phyloP scores from a whole-genome alignment of 2,113 vertebrate species.

The Pseudopodoces humilis region DNA sequence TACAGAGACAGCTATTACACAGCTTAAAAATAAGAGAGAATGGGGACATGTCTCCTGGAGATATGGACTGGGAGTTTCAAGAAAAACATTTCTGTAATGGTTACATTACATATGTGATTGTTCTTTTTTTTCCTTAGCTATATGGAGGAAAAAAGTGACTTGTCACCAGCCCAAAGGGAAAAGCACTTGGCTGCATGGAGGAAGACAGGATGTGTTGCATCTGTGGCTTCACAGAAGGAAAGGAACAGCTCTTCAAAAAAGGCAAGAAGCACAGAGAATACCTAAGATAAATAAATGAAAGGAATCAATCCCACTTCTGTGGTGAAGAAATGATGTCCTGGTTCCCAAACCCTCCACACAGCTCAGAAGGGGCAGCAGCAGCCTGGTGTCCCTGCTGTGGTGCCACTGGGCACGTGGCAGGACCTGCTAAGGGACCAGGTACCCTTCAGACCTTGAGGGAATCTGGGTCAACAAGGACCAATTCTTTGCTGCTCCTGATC shows the following conservation, averaged over 20 bases:
- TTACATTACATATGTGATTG: constrained; percentile 49
- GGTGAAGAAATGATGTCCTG: not conserved
- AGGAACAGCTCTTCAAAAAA: not conserved
- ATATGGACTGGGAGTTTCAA: not conserved
- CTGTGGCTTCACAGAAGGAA: constrained; percentile 46
- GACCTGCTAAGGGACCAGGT: not conserved
- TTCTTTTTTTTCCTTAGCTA: constrained; percentile 17
- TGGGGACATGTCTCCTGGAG: not conserved
- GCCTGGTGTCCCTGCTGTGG: rapidly evolving
- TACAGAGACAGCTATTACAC: not conserved
- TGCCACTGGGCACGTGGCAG: not conserved
- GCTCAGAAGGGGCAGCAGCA: not conserved
- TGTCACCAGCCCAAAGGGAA: constrained; percentile 31
- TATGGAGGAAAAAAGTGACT: not conserved
- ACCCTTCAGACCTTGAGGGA: not conserved
- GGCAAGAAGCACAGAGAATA: not conserved
- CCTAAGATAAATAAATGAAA: not conserved
- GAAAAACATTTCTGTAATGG: constrained; percentile 22
- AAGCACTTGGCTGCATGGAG: constrained; percentile 16
- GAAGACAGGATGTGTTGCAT: constrained; percentile 10
- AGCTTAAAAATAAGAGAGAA: constrained; percentile 10
- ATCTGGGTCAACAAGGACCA: not conserved
- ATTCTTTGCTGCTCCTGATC: not conserved
- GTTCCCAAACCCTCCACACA: not conserved
- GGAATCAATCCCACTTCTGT: not conserved